Conservation (phyloP, 2,113 vertebrate species). For the Conger conger region DNA sequence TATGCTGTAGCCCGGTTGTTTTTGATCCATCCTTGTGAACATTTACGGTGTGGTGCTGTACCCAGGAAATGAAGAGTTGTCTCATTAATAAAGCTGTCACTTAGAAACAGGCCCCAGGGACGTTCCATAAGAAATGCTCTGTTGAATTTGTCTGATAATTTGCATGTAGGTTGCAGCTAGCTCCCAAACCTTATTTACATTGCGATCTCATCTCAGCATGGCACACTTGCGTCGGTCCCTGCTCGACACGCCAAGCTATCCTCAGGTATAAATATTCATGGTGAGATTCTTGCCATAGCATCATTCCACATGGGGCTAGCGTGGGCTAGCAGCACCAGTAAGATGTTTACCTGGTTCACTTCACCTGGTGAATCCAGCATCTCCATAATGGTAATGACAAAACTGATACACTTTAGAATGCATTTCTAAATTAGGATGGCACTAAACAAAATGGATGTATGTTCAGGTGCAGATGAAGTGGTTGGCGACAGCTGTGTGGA, state of each 20-base stretch:
- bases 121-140: constrained; percentile 50
- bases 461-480: background rate
- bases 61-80: constrained; percentile 24
- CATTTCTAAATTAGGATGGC: background rate
- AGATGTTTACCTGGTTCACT: background rate
- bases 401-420: background rate
- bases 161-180: constrained; percentile 63
- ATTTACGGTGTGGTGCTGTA: constrained; percentile 36
- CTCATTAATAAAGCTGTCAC: constrained; percentile 66
- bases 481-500: background rate
- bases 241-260: background rate
- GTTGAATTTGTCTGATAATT: constrained; percentile 58
- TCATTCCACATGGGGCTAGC: background rate
- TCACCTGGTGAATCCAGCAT: background rate
- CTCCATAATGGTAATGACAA: background rate
- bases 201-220: constrained; percentile 41
- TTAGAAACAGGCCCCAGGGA: constrained; percentile 52
- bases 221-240: constrained; percentile 42
- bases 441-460: background rate
- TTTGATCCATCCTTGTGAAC: constrained; percentile 49
- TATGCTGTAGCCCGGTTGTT: constrained; percentile 51
- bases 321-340: background rate
- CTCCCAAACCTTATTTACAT: constrained; percentile 57
- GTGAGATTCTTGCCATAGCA: no score
- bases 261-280: background rate